Conservation (phyloP, 1,140 invertebrate species). For the Halyomorpha halys region DNA sequence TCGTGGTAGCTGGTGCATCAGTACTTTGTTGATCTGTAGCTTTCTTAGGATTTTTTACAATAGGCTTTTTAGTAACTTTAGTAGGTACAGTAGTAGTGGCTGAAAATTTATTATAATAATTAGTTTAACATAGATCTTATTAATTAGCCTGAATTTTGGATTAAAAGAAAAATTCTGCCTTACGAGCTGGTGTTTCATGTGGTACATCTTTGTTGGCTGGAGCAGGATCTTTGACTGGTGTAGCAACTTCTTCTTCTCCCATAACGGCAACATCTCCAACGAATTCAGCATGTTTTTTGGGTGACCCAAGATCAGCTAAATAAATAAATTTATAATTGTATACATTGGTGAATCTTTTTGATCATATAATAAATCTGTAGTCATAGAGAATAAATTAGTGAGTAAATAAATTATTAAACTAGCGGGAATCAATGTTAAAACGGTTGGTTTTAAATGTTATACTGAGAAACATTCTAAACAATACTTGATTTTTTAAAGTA, state of each 20-base stretch:
- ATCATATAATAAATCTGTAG: no score
- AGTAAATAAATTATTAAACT: no score
- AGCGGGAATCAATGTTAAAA: no score
- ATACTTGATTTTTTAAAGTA: no score
- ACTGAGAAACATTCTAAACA: no score
- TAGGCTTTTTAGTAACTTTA: not conserved
- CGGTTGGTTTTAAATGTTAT: no score
- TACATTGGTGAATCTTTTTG: no score
- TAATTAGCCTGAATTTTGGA: no score
- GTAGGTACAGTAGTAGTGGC: not conserved
- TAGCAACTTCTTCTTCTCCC: not conserved
- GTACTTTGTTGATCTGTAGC: not conserved
- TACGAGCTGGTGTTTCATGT: no score
- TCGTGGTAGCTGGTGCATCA: not conserved
- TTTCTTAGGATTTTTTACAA: not conserved
- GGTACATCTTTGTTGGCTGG: not conserved
- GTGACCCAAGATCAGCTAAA: not conserved
- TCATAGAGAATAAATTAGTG: no score
- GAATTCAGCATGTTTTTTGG: not conserved
- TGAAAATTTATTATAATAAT: not conserved
- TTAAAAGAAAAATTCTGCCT: not conserved
- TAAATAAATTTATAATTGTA: no score
- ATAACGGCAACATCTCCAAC: slow-evolving; percentile 4
- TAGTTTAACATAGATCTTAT: not conserved
- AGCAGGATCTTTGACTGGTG: not conserved